These are phyloP conservation scores for Ariolimax columbianus DNA, from an alignment of 2,888 invertebrate genomes.

Conservation along the genomic window DNA sequence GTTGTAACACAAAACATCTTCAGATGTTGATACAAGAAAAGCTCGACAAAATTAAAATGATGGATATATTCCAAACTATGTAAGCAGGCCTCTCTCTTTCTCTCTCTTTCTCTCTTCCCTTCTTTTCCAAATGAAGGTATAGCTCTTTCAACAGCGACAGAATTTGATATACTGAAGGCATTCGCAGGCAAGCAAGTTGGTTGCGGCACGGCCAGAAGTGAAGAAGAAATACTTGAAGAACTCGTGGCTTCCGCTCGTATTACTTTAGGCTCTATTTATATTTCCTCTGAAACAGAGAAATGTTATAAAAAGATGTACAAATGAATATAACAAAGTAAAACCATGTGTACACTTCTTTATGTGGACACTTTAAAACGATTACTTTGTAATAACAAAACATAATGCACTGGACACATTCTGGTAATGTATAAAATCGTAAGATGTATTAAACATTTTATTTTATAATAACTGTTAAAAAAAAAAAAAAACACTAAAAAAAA, in stretches of 20 bases:
- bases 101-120: too few species aligned
- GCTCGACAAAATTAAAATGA: background rate
- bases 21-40: background rate
- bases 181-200: constrained; percentile 19
- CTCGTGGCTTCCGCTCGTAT: constrained; percentile 9
- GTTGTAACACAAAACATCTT: too few species aligned
- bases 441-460: too few species aligned
- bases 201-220: background rate
- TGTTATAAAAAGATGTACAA: background rate
- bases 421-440: too few species aligned
- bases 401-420: too few species aligned
- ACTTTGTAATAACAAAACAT: too few species aligned
- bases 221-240: background rate
- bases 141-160: background rate
- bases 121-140: background rate
- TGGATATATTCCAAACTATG: background rate
- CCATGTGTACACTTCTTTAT: too few species aligned
- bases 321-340: background rate
- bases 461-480: too few species aligned
- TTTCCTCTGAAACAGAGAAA: constrained; percentile 30
- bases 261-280: constrained; percentile 29
- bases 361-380: too few species aligned
- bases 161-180: constrained; percentile 15
- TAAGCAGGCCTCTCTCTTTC: background rate
- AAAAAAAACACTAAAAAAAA: too few species aligned